Base-by-base conservation (phyloP, 2,113 vertebrate species). In the Reinhardtius hippoglossoides region DNA sequence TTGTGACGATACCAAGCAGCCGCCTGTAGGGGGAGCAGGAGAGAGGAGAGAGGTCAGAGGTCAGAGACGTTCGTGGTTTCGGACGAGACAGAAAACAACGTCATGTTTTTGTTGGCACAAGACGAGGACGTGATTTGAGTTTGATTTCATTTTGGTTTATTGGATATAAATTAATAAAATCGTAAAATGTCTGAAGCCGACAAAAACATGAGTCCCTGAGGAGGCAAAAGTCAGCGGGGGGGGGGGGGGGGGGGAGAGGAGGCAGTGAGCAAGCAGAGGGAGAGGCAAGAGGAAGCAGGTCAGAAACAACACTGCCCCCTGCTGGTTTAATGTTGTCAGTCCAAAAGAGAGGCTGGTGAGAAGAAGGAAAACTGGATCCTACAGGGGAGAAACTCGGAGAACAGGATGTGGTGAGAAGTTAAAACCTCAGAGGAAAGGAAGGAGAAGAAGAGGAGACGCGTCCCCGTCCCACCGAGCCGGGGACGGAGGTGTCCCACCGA, bases 1-100 rank as follows among this genome's bases (percentile, higher is more conserved):
- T 99, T 96, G 98, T 99, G 93, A 99, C 96, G 93, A 99, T 97
- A 94, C 98, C 98, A 96, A 99, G 97, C 93, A 99, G 98, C 88
- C 98, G 98, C 92, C 98, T 99, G 94, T 56, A 95, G 88, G 80
- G 78, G 85, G 85, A 88, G 95, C 0, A 54, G 21, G 23, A 15
- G 26, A 59, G n/a, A 42, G 23, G 57, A 54, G 9, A 31, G 5
- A 13, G 35, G 1, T 24, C 31, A 24, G 31, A 59, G 67, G n/a
- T n/a, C n/a, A n/a, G 21, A 48, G 31, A 59, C 56, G 57, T 16
- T 14, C 57, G 6, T 2, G 31, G 8, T 40, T 4, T 31, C 61
- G 50, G 52, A 23, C 21, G 18, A 50, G 23, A 60, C 52, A 81
- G 55, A 67, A 63, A 67, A 76, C 18, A 42, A 59, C 27, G 2